phyloP scores from a whole-genome alignment of 2,113 vertebrate species.

The Nymphicus hollandicus region DNA sequence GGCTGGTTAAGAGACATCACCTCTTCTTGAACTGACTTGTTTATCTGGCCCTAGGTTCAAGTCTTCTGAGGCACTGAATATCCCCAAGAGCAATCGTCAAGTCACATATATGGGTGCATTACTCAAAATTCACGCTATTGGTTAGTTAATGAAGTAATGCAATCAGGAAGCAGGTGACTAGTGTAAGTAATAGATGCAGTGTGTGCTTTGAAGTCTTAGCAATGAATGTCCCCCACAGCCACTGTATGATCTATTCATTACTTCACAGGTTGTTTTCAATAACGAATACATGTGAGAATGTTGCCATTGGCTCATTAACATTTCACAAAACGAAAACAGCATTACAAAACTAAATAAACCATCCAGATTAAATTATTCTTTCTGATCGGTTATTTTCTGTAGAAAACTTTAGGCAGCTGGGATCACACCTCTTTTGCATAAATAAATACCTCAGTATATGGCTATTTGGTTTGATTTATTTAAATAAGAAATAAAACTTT shows the following conservation, averaged over 20 bases:
- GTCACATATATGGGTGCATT: neutral
- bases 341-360: neutral
- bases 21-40: neutral
- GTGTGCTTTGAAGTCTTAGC: neutral
- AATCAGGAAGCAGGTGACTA: neutral
- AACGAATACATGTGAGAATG: neutral
- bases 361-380: neutral
- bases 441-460: neutral
- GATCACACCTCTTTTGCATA: neutral
- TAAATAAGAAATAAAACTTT: neutral
- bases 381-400: neutral
- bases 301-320: slow-evolving; percentile 13
- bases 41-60: slow-evolving; percentile 20
- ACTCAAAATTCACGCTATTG: neutral
- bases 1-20: neutral
- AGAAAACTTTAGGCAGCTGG: neutral
- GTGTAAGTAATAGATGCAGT: neutral
- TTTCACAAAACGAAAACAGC: neutral
- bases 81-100: neutral
- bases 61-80: neutral
- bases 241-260: neutral
- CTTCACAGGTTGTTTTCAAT: neutral
- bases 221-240: neutral
- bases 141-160: neutral
- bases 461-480: neutral